Percentiles rank a stretch among this genome's conserved stretches.
These are phyloP conservation scores for Cacoxenus indagator DNA, from an alignment of 2,888 invertebrate species.

Conservation along the genomic window DNA sequence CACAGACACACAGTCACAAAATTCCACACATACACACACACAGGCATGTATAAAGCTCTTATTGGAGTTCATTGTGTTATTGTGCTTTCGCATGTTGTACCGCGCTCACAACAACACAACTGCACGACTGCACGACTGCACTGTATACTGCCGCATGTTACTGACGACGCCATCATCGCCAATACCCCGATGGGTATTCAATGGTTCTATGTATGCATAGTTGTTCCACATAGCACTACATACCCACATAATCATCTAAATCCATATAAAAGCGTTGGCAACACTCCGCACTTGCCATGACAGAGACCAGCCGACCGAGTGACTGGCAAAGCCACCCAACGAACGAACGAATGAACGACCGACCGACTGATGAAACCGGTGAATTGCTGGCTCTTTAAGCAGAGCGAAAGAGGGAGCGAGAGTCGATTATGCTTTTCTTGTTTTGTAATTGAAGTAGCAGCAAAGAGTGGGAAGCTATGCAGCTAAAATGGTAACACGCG, in stretches of 20 bases:
- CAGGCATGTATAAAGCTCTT: background rate
- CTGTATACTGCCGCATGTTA: conserved; percentile 4
- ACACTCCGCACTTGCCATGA: conserved; percentile 18
- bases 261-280: conserved; percentile 16
- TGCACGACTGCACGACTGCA: conserved; percentile 49
- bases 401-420: too few relatives aligned
- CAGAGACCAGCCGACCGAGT: conserved; percentile 16
- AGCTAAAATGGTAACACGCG: conserved; percentile 13
- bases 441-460: too few relatives aligned
- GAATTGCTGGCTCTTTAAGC: too few relatives aligned
- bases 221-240: conserved; percentile 56
- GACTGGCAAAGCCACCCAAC: background rate
- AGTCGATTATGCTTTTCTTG: background rate
- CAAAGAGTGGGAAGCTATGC: background rate
- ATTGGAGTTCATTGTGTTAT: conserved; percentile 66
- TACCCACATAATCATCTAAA: conserved; percentile 55
- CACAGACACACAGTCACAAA: conserved; percentile 28
- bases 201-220: too few relatives aligned
- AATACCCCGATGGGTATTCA: too few relatives aligned
- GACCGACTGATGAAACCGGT: background rate
- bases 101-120: too few relatives aligned
- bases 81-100: conserved; percentile 51
- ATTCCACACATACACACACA: background rate
- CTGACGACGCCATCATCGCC: background rate
- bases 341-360: background rate